A percentile compares a stretch with the other conserved stretches of the same genome.
Conservation (phyloP, 2,113 vertebrate genomes). For the Osmerus mordax region DNA sequence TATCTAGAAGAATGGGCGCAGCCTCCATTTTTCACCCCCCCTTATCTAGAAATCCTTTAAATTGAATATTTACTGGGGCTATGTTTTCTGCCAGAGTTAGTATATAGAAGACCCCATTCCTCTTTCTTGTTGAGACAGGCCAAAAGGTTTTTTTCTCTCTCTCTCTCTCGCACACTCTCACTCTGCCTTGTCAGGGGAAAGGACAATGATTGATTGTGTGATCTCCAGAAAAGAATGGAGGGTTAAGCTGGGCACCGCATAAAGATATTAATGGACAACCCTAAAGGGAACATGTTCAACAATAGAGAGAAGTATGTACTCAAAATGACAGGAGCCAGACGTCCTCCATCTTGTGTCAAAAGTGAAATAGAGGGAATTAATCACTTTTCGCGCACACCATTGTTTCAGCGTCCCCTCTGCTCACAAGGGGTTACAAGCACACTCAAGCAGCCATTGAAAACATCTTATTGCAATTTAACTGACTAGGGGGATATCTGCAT, state of each 20-base stretch:
- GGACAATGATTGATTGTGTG: conserved; percentile 70
- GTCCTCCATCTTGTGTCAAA: conserved; percentile 40
- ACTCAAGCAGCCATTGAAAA: conserved; percentile 65
- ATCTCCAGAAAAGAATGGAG: conserved; percentile 64
- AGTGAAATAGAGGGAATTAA: conserved; percentile 53
- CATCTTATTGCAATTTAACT: conserved; percentile 63
- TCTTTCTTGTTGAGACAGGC: conserved; percentile 56
- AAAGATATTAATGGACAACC: conserved; percentile 50
- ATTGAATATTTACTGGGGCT: conserved; percentile 81
- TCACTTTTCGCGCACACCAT: conserved; percentile 47
- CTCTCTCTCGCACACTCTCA: conserved; percentile 49
- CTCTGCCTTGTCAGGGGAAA: conserved; percentile 62
- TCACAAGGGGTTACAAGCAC: conserved; percentile 62
- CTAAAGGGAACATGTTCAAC: conserved; percentile 43
- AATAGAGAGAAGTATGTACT: conserved; percentile 48
- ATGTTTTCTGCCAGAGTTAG: conserved; percentile 72
- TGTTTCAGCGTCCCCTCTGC: conserved; percentile 43
- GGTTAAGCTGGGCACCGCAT: conserved; percentile 52
- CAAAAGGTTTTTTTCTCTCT: conserved; percentile 51
- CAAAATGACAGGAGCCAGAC: conserved; percentile 47
- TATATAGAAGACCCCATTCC: conserved; percentile 65
- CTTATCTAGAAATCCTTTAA: conserved; percentile 81
- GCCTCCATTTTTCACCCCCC: conserved; percentile 78
- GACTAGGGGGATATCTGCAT: conserved; percentile 59
- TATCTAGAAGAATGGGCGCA: conserved; percentile 81